A percentile compares a stretch with the other conserved stretches of the same genome.
phyloP scores from a whole-genome alignment of 1,140 invertebrate species.

The Trinorchestia longiramus region DNA sequence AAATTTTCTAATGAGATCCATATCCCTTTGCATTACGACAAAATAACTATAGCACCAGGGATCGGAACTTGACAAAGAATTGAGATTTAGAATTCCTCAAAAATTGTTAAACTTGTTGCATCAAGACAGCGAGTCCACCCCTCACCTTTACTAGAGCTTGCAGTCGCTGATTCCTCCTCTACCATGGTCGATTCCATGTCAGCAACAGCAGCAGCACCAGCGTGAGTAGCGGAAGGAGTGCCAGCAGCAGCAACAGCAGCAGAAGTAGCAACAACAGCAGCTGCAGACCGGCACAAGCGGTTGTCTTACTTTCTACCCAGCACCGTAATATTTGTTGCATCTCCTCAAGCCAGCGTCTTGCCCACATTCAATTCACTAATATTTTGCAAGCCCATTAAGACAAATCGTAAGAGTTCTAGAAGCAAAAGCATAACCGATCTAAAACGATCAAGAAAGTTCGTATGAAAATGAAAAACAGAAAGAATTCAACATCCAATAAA shows the following conservation, averaged over 20 bases:
- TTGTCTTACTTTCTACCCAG: conserved; percentile 11
- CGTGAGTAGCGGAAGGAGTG: neutral
- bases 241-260: neutral
- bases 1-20: neutral
- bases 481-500: neutral
- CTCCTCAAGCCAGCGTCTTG: neutral
- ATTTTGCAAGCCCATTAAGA: neutral
- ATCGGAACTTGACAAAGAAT: neutral
- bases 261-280: neutral
- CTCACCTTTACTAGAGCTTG: conserved; percentile 12
- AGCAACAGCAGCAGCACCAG: neutral
- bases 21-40: neutral
- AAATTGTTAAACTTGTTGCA: neutral
- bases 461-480: neutral
- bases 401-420: neutral
- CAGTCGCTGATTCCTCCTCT: neutral
- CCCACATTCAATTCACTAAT: neutral
- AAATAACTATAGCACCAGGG: neutral
- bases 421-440: neutral
- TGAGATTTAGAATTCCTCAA: neutral
- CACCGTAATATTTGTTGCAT: neutral
- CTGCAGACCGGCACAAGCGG: neutral
- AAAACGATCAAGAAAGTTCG: neutral
- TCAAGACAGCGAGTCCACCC: neutral
- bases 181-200: neutral